Percentiles rank a stretch among this genome's conserved stretches.
phyloP scores from a whole-genome alignment of 2,888 invertebrate genomes.

The Stegophylla sp. region DNA sequence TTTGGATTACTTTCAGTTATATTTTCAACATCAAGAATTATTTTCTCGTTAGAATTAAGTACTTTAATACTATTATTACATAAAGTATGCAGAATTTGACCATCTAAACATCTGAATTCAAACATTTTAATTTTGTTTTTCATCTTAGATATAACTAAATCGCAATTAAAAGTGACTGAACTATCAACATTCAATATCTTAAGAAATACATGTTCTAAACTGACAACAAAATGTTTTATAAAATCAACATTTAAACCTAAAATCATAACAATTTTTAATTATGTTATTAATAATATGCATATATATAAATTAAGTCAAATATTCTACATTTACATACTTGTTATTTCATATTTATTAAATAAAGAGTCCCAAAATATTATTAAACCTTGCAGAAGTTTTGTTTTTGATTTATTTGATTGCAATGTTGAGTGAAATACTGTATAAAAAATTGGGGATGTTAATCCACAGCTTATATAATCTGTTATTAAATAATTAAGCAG shows the following conservation, averaged over 20 bases:
- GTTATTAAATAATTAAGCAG: conserved; percentile 30
- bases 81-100: background rate
- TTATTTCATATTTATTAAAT: conserved; percentile 20
- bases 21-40: background rate
- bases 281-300: background rate
- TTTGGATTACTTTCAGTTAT: background rate
- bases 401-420: background rate
- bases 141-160: background rate
- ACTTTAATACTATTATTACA: background rate
- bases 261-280: background rate
- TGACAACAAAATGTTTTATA: background rate
- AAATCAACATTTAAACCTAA: conserved; percentile 35
- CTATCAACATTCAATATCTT: conserved; percentile 9
- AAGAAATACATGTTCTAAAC: background rate
- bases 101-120: background rate
- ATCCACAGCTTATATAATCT: conserved; percentile 46
- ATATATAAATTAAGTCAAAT: background rate
- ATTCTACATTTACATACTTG: conserved; percentile 12
- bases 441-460: conserved; percentile 23
- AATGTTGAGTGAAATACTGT: conserved; percentile 3
- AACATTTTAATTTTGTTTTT: background rate
- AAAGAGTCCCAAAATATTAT: conserved; percentile 1
- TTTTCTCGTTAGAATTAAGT: background rate
- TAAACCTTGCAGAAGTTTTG: conserved; percentile 11
- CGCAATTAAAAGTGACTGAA: background rate